A percentile compares a stretch with the other conserved stretches of the same genome.
These are phyloP conservation scores for Drosophila kikkawai DNA, from an alignment of 1,140 invertebrate species.

Conservation along the genomic window DNA sequence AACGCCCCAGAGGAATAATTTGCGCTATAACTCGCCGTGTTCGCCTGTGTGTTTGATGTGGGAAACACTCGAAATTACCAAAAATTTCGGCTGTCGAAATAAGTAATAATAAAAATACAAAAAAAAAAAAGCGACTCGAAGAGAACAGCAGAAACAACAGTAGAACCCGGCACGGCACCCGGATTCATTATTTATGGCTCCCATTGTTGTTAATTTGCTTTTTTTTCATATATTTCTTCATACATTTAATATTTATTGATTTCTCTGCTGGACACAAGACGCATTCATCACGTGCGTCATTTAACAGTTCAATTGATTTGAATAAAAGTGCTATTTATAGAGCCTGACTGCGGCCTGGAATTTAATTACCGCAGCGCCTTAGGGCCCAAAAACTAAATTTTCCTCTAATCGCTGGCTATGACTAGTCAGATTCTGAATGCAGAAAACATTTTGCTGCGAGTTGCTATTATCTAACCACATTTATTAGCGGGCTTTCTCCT, in stretches of 20 bases:
- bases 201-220: slow-evolving; percentile 37
- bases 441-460: slow-evolving; percentile 20
- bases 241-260: slow-evolving; percentile 65
- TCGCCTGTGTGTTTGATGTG: slow-evolving; percentile 54
- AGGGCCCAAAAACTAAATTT: slow-evolving; percentile 34
- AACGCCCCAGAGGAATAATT: slow-evolving; percentile 62
- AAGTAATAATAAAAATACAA: slow-evolving; percentile 62
- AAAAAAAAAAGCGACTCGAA: slow-evolving; percentile 1
- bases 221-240: slow-evolving; percentile 12
- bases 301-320: slow-evolving; percentile 78
- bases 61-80: slow-evolving; percentile 79
- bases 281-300: slow-evolving; percentile 79
- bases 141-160: slow-evolving; percentile 32
- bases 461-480: slow-evolving; percentile 39
- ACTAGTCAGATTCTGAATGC: slow-evolving; percentile 37
- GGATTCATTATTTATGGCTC: slow-evolving; percentile 77
- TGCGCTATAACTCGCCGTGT: slow-evolving; percentile 10
- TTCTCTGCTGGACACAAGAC: slow-evolving; percentile 55
- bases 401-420: slow-evolving; percentile 1
- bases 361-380: slow-evolving; percentile 11
- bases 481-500: slow-evolving; percentile 56
- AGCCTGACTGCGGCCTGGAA: slow-evolving; percentile 38
- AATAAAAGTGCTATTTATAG: slow-evolving; percentile 48
- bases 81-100: slow-evolving; percentile 50
- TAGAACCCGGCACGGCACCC: slow-evolving; percentile 64